These are phyloP conservation scores for Musca domestica DNA, from an alignment of 1,140 invertebrate species.

Conservation along the genomic window DNA sequence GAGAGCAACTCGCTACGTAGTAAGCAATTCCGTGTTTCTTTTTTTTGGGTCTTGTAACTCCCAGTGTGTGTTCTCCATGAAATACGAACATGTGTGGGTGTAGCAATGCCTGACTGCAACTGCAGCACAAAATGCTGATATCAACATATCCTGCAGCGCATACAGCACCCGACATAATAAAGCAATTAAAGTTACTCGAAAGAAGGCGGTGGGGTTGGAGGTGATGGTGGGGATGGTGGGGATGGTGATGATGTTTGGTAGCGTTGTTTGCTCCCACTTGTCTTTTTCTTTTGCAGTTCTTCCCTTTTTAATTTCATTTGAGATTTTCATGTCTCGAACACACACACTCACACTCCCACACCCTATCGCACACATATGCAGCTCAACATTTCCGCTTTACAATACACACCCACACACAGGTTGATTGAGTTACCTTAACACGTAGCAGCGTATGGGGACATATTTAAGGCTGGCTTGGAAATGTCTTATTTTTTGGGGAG, in stretches of 20 bases:
- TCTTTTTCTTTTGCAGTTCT: not conserved
- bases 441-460: too few relatives aligned
- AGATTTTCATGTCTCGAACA: not conserved
- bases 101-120: not conserved
- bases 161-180: slow-evolving; percentile 17
- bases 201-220: not conserved
- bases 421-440: too few relatives aligned
- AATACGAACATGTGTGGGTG: not conserved
- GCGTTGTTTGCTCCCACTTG: not conserved
- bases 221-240: not conserved
- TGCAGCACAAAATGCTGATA: slow-evolving; percentile 3
- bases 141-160: slow-evolving; percentile 20
- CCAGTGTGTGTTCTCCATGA: too few relatives aligned
- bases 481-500: too few relatives aligned
- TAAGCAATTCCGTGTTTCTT: too few relatives aligned
- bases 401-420: too few relatives aligned
- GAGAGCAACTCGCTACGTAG: too few relatives aligned
- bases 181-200: slow-evolving; percentile 18
- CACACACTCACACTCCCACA: not conserved
- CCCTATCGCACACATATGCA: too few relatives aligned
- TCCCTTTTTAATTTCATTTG: not conserved
- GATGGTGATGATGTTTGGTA: not conserved
- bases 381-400: too few relatives aligned
- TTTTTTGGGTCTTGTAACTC: too few relatives aligned
- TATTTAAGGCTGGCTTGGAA: too few relatives aligned